A percentile compares a stretch with the other conserved stretches of the same genome.
Conservation (phyloP, 1,140 invertebrate species). For the Geopemphigus sp. region DNA sequence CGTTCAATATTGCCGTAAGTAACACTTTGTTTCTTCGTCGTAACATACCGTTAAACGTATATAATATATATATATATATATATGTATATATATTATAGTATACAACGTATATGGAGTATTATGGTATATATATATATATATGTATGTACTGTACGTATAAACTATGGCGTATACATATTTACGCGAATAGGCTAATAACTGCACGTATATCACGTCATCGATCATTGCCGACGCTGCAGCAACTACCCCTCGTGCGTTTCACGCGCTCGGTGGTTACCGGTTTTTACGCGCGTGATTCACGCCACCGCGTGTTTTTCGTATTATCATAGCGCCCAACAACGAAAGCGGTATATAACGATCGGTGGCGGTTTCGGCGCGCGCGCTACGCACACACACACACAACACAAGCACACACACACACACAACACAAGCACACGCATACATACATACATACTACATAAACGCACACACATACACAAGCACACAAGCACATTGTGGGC, state of each 20-base stretch:
- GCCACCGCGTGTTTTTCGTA: no score
- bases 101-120: constrained; percentile 8
- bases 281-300: no score
- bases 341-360: no score
- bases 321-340: no score
- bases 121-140: constrained; percentile 8
- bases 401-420: no score
- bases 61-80: background rate
- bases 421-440: no score
- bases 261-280: background rate
- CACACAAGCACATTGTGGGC: background rate
- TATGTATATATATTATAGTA: constrained; percentile 29
- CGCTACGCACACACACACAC: background rate
- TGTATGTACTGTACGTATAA: background rate
- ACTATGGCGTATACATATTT: background rate
- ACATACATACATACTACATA: no score
- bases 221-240: background rate
- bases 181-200: background rate
- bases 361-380: no score
- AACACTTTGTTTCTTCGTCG: no score
- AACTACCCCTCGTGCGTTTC: background rate
- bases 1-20: background rate
- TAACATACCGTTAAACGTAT: background rate
- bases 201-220: background rate
- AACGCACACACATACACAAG: no score